Evolutionary conservation across 2,888 invertebrate species (phyloP).

Genomic region (Aplocera efformata): DNA sequence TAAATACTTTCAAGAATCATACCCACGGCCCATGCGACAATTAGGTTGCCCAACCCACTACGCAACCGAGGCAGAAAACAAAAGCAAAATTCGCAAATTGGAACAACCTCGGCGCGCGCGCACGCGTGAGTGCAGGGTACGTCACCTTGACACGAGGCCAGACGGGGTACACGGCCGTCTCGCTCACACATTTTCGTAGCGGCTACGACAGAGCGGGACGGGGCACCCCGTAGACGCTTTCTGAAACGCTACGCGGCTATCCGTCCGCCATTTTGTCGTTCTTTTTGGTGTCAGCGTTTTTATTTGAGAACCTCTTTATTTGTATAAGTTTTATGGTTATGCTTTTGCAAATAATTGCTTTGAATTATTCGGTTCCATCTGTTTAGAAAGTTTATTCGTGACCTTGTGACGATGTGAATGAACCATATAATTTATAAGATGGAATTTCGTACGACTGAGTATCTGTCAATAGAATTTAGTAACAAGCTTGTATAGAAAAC

Average conservation of each 20-base stretch:
- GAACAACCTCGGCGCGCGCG: constrained; percentile 42
- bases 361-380: neutral
- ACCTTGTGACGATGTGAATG: no score
- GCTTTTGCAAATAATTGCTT: constrained; percentile 10
- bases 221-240: constrained; percentile 71
- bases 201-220: constrained; percentile 48
- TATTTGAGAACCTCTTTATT: constrained; percentile 41
- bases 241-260: constrained; percentile 73
- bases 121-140: constrained; percentile 53
- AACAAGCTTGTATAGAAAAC: constrained; percentile 7
- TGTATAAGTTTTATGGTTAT: constrained; percentile 23
- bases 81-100: constrained; percentile 39
- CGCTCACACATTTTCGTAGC: constrained; percentile 52
- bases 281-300: constrained; percentile 59
- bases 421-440: neutral
- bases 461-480: constrained; percentile 7
- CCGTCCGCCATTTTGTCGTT: constrained; percentile 69
- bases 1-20: no score
- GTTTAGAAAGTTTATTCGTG: no score
- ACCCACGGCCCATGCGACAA: no score
- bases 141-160: constrained; percentile 74
- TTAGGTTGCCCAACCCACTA: no score
- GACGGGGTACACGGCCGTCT: constrained; percentile 57
- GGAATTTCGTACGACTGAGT: constrained; percentile 1
- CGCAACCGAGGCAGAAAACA: constrained; percentile 22